Base-by-base conservation (phyloP, 2,888 invertebrate genomes). In the Stenolophus ochropezus region DNA sequence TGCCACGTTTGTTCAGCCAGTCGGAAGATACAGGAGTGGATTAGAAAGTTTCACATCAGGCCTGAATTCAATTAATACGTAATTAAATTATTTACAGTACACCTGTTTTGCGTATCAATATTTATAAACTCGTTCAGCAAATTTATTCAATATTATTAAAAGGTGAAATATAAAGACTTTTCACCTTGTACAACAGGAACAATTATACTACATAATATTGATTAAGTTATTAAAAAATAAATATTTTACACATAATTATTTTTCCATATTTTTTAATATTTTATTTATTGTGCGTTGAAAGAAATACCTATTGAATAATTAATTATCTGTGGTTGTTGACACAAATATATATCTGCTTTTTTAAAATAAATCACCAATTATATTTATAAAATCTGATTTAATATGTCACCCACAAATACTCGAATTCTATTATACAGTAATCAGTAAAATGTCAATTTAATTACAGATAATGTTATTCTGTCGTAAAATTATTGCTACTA, bases 1-100 rank as follows among this genome's bases (percentile, higher is more conserved):
- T 27, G 61, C 14, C 25, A 61, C 61, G 23, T n/a, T 18, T n/a
- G 53, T 27, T 6, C 23, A 61, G n/a, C 27, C 23, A 27, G 27
- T n/a, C 61, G 61, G 61, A 61, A 61, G 25, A 23, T 61, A 61
- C 61, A 61, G 61, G 61, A 23, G 6, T n/a, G 61, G n/a, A 61
- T 25, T 61, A 14, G 61, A 23, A 27, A 2, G 6, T 18, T 53
- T 53, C 53, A 18, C 18, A 53, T 53, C 20, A 53, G 16, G 16
- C 6, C 18, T 53, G 53, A 18, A 53, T 53, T 53, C 16, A n/a
- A 20, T 53, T 53, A 53, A 53, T 53, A 18, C 53, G 20, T 53
- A 53, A 53, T 4, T 53, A 18, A 53, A 4, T 53, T 53, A 53
- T 53, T 53, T 53, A 20, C 53, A 53, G 20, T n/a, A n/a, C n/a